These are phyloP conservation scores for Anadara kagoshimensis DNA, from an alignment of 1,140 invertebrate genomes.

Conservation along the genomic window DNA sequence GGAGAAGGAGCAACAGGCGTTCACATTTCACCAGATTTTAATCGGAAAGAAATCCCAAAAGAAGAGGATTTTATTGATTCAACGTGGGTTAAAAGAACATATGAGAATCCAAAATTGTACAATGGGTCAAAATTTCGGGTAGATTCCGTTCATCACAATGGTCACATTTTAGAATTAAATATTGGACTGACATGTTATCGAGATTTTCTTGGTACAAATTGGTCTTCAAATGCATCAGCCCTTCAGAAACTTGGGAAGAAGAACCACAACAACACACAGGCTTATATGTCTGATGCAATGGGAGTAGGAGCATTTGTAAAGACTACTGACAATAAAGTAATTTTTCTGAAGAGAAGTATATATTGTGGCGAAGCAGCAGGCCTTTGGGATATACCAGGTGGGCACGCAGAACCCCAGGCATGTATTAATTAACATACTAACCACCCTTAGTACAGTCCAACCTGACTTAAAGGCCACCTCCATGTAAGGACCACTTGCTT, in stretches of 20 bases:
- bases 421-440: too few relatives aligned
- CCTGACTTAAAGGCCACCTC: too few relatives aligned
- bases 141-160: constrained; percentile 28
- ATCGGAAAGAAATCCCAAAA: constrained; percentile 45
- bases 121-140: constrained; percentile 74
- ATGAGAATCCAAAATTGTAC: constrained; percentile 62
- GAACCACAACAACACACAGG: constrained; percentile 58
- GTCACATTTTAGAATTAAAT: constrained; percentile 43
- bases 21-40: constrained; percentile 39
- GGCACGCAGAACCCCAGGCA: constrained; percentile 75
- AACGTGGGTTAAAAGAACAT: constrained; percentile 61
- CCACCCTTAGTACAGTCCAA: too few relatives aligned
- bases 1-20: constrained; percentile 5
- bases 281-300: constrained; percentile 72
- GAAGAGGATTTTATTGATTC: constrained; percentile 69
- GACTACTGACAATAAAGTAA: constrained; percentile 68
- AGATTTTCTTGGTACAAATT: constrained; percentile 70
- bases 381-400: constrained; percentile 73
- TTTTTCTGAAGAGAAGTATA: constrained; percentile 70
- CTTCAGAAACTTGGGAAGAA: constrained; percentile 50
- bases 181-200: constrained; percentile 70
- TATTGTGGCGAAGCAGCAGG: constrained; percentile 72
- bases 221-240: constrained; percentile 51
- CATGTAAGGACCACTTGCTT: too few relatives aligned
- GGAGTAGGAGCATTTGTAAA: constrained; percentile 72